phyloP scores from a whole-genome alignment of 2,888 invertebrate species.

The Drosophila demipolita region DNA sequence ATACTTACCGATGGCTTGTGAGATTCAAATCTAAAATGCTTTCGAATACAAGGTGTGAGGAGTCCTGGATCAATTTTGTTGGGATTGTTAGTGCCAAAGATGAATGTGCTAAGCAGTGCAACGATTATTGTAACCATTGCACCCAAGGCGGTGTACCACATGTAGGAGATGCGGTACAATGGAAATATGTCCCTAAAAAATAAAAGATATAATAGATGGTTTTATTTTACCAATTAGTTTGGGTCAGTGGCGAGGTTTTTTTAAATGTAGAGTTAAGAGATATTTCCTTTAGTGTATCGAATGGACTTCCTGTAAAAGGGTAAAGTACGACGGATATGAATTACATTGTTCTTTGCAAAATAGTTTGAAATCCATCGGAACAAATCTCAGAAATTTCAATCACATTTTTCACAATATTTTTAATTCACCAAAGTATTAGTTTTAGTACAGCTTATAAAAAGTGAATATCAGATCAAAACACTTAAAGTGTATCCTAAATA shows the following conservation, averaged over 20 bases:
- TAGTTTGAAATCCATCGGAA: not conserved
- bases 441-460: not conserved
- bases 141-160: conserved; percentile 91
- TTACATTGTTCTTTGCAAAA: not conserved
- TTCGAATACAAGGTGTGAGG: conserved; percentile 87
- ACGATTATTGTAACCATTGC: conserved; percentile 87
- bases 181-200: conserved; percentile 81
- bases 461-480: not conserved
- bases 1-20: conserved; percentile 38
- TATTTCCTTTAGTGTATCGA: not conserved
- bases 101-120: conserved; percentile 72
- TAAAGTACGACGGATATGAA: not conserved
- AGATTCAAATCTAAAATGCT: conserved; percentile 48
- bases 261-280: not conserved
- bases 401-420: not conserved
- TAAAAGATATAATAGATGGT: not conserved
- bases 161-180: conserved; percentile 90
- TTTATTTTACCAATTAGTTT: not conserved
- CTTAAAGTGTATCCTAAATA: not conserved
- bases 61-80: conserved; percentile 87
- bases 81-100: conserved; percentile 86
- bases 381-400: not conserved
- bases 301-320: not conserved
- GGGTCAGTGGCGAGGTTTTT: not conserved
- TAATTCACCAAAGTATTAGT: too few species aligned